Conservation (phyloP, 2,797 vertebrate genomes). For the Buphagus erythrorhynchus region DNA sequence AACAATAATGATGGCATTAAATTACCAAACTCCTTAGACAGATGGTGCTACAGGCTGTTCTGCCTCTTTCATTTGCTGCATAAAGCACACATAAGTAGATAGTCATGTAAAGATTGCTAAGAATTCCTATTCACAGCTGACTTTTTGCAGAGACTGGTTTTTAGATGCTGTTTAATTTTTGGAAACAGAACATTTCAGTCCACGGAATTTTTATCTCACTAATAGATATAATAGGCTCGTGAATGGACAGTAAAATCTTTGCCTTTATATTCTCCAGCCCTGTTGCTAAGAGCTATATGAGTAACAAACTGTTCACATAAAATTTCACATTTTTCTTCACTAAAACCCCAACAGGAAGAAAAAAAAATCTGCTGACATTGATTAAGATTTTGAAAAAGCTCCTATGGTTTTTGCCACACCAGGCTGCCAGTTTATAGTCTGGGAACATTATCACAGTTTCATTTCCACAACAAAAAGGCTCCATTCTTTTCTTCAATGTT, state of each 20-base stretch:
- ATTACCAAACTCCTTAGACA: not conserved
- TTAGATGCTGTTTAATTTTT: not conserved
- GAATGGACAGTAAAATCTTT: constrained; percentile 16
- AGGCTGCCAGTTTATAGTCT: constrained; percentile 58
- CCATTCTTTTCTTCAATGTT: constrained; percentile 49
- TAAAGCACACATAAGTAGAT: not conserved
- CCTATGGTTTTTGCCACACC: constrained; percentile 6
- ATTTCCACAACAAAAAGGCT: constrained; percentile 61
- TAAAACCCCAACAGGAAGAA: not conserved
- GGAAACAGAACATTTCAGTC: not conserved
- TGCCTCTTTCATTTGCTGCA: not conserved
- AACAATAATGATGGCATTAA: not conserved
- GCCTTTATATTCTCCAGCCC: not conserved
- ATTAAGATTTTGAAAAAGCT: constrained; percentile 61
- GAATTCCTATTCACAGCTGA: not conserved
- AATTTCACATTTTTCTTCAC: constrained; percentile 36
- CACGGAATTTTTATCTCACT: not conserved
- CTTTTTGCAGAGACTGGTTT: not conserved
- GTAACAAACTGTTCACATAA: constrained; percentile 18
- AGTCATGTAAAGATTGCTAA: not conserved
- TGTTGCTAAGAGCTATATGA: constrained; percentile 23
- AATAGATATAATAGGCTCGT: not conserved
- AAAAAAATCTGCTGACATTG: constrained; percentile 33
- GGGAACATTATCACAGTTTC: constrained; percentile 55
- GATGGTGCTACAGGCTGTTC: not conserved